Conservation (phyloP, 2,113 vertebrate genomes). For the Triplophysa tibetana region DNA sequence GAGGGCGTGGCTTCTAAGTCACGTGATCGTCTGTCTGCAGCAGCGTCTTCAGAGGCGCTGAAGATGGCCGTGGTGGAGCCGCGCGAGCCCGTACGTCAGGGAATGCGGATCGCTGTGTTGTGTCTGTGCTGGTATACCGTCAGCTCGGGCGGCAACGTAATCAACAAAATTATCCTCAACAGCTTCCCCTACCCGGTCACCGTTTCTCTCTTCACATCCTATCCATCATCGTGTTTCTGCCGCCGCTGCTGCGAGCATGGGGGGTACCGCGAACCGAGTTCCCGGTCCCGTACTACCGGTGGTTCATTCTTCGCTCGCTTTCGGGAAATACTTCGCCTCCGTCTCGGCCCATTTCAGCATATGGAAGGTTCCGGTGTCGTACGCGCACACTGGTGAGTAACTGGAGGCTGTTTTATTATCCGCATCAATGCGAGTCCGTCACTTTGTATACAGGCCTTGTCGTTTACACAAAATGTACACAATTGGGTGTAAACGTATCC, state of each 20-base stretch:
- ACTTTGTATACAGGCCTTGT: neutral
- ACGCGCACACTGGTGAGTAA: slow-evolving; percentile 92
- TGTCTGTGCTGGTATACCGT: slow-evolving; percentile 92
- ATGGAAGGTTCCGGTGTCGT: slow-evolving; percentile 96
- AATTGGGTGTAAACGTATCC: neutral
- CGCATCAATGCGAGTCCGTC: neutral
- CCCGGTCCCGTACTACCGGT: slow-evolving; percentile 86
- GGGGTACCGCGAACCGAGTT: slow-evolving; percentile 86
- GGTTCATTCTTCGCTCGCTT: slow-evolving; percentile 93
- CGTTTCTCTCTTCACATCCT: slow-evolving; percentile 94
- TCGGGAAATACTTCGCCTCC: slow-evolving; percentile 96
- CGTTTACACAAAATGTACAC: neutral
- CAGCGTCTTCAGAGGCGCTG: slow-evolving; percentile 44
- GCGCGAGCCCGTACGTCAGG: slow-evolving; percentile 76
- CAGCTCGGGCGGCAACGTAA: slow-evolving; percentile 92
- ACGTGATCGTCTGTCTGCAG: too few species aligned
- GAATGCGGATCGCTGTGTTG: slow-evolving; percentile 81
- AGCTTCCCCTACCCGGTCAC: slow-evolving; percentile 93
- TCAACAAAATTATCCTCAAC: slow-evolving; percentile 95
- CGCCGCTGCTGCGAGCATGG: slow-evolving; percentile 93
- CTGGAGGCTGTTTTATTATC: neutral
- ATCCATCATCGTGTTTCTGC: slow-evolving; percentile 90
- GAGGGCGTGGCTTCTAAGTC: too few species aligned
- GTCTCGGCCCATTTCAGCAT: slow-evolving; percentile 97
- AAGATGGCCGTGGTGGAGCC: slow-evolving; percentile 78